Base-by-base conservation (phyloP, 1,140 invertebrate species). In the Philopotamus ludificatus region DNA sequence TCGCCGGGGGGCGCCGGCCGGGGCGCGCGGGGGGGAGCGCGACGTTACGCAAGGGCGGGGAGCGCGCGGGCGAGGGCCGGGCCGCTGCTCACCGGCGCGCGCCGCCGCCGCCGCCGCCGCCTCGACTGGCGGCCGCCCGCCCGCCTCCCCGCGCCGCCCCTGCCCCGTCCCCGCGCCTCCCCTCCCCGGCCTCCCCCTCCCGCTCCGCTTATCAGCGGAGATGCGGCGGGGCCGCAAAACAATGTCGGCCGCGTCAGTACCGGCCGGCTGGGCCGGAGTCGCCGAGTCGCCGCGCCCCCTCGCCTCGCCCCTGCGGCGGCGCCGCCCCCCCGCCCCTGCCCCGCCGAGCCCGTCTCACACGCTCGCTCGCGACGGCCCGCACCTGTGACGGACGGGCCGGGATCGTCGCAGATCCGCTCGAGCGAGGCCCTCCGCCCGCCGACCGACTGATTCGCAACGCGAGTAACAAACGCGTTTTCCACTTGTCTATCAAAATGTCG, bases 1-100 rank as follows among this genome's bases (percentile, higher is more conserved):
- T 28, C 54, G 58, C 18, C 25, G 22, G 15, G 25, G 44, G 20
- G 22, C 58, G 42, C 26, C 58, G 18, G n/a, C 54, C 23, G 42
- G 18, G 22, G 22, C 2, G 1, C 25, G 41, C 41, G 22, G 58
- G 45, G 22, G 9, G 44, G 18, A 3, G 58, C 23, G 51, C n/a
- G 21, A 23, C 42, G 58, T 34, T 34, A 7, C 12, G 28, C 12
- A 34, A 34, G 12, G 4, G 28, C 44, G 44, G 10, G 4, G 15
- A 20, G 10, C 15, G 10, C 15, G 15, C 44, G 44, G 44, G 18
- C 44, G 15, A 47, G 18, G 44, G 18, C 8, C 44, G 18, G n/a
- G 44, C 18, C 18, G 44, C 18, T n/a, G 8, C 34, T 8, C 34
- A 8, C 34, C n/a, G n/a, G n/a, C n/a, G n/a, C 20, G 39, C 54